These are phyloP conservation scores for Paratilapia polleni DNA, from an alignment of 2,113 vertebrate genomes.

Conservation along the genomic window DNA sequence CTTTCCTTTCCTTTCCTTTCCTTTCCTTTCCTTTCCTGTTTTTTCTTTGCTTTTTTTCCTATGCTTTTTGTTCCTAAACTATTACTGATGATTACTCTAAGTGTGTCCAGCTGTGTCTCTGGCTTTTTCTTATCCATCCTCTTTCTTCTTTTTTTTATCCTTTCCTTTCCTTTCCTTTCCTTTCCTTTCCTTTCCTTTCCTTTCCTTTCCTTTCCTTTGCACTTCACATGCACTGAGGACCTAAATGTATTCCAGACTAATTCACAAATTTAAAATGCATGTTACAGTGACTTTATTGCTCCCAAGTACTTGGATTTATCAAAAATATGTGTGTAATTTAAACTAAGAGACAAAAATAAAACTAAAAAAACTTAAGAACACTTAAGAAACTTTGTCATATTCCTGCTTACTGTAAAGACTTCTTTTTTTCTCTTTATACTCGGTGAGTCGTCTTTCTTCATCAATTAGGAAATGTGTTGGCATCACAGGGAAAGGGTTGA, in stretches of 20 bases:
- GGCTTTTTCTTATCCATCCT: conserved; percentile 3
- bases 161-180: neutral
- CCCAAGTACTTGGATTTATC: neutral
- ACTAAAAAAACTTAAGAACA: neutral
- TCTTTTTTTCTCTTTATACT: neutral
- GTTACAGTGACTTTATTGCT: neutral
- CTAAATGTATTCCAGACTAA: neutral
- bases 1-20: too few relatives aligned
- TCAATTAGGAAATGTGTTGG: conserved; percentile 58
- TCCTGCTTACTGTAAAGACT: neutral
- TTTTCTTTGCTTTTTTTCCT: too few relatives aligned
- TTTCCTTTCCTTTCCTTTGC: neutral
- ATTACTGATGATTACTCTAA: neutral
- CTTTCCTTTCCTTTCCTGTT: too few relatives aligned
- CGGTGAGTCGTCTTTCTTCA: conserved; percentile 4
- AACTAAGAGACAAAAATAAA: neutral
- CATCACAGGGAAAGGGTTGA: conserved; percentile 34
- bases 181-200: neutral
- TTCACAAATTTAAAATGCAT: neutral
- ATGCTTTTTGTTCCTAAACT: neutral
- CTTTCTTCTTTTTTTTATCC: neutral
- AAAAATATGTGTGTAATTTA: neutral
- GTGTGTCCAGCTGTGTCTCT: conserved; percentile 1
- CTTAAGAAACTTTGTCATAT: neutral
- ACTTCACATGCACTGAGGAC: neutral